A percentile compares a stretch with the other conserved stretches of the same genome.
These are phyloP conservation scores for Sycophila texana DNA, from an alignment of 2,888 invertebrate genomes.

Conservation along the genomic window DNA sequence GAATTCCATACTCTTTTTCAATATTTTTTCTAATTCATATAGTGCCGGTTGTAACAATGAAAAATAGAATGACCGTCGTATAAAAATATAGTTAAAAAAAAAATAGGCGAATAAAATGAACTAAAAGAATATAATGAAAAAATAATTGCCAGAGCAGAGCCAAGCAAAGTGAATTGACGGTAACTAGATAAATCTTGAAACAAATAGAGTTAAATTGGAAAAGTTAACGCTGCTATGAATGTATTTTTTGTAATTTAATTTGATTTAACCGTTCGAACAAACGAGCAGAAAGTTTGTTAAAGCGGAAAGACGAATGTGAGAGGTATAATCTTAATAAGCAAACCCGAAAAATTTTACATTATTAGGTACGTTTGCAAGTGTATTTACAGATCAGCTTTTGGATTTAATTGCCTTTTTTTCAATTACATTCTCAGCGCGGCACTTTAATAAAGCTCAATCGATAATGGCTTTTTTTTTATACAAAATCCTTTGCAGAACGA, in stretches of 20 bases:
- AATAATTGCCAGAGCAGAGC: not conserved
- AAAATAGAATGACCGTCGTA: too few species aligned
- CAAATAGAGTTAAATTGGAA: not conserved
- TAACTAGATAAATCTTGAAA: not conserved
- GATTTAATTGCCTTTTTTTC: constrained; percentile 45
- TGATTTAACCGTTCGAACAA: not conserved
- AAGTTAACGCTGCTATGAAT: not conserved
- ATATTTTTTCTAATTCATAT: too few species aligned
- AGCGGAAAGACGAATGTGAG: not conserved
- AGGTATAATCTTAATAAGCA: constrained; percentile 14
- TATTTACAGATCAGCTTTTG: constrained; percentile 31
- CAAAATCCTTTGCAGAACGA: constrained; percentile 31
- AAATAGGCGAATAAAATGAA: not conserved
- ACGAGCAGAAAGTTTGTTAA: not conserved
- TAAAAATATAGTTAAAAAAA: not conserved
- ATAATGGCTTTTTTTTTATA: constrained; percentile 24
- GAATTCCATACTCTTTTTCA: too few species aligned
- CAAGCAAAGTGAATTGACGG: not conserved
- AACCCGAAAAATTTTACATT: constrained; percentile 13
- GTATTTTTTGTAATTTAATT: constrained; percentile 6
- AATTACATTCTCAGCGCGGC: constrained; percentile 27
- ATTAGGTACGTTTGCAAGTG: not conserved
- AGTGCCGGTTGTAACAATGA: too few species aligned
- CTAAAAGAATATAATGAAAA: constrained; percentile 3
- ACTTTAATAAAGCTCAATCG: constrained; percentile 37